phyloP scores from a whole-genome alignment of 2,113 vertebrate genomes.

The Herpailurus yagouaroundi region DNA sequence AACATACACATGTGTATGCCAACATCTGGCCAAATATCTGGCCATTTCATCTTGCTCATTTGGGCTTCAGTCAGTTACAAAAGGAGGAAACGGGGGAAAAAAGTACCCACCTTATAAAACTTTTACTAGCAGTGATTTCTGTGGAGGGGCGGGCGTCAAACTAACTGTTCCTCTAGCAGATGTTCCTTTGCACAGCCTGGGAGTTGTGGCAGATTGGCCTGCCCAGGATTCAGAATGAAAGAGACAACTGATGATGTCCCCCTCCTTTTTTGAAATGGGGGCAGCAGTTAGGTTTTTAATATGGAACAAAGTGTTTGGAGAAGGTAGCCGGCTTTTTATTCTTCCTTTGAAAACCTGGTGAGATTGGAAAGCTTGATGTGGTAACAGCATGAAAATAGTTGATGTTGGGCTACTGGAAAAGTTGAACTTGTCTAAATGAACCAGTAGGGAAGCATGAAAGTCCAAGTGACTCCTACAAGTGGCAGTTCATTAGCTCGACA shows the following conservation, averaged over 20 bases:
- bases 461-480: not conserved
- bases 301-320: conserved; percentile 60
- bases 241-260: conserved; percentile 21
- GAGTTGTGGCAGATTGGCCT: conserved; percentile 65
- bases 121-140: conserved; percentile 63
- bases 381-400: conserved; percentile 22
- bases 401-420: not conserved
- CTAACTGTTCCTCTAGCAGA: conserved; percentile 59
- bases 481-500: not conserved
- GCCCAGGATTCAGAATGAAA: conserved; percentile 66
- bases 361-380: not conserved
- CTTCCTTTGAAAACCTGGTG: conserved; percentile 17
- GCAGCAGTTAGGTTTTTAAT: conserved; percentile 52
- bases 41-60: conserved; percentile 49
- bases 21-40: conserved; percentile 46
- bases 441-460: not conserved
- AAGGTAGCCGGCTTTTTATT: conserved; percentile 8
- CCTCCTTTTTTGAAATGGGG: not conserved
- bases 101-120: conserved; percentile 32
- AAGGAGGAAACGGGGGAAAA: not conserved
- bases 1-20: not conserved
- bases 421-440: not conserved
- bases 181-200: conserved; percentile 46
- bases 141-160: conserved; percentile 40
- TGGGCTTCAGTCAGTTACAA: not conserved